Conservation (phyloP, 2,797 vertebrate genomes). For the Gallinago nigripennis region DNA sequence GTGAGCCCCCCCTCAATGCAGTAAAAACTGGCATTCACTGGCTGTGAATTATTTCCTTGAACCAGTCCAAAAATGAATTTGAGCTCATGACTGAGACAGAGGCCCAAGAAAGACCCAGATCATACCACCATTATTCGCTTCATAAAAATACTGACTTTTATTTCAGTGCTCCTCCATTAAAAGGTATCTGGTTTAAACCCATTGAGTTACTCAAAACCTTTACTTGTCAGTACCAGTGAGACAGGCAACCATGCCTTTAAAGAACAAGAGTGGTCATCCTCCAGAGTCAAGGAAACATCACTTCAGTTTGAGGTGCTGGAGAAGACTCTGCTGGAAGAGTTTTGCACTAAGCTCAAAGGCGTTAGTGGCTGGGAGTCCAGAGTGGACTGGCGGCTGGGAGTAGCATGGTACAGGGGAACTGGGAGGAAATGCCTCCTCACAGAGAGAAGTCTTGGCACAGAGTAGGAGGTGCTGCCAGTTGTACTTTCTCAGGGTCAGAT, state of each 20-base stretch:
- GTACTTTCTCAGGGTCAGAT: background rate
- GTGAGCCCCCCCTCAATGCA: background rate
- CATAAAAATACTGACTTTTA: background rate
- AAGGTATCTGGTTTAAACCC: background rate
- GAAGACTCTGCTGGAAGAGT: background rate
- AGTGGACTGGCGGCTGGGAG: background rate
- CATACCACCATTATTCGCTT: background rate
- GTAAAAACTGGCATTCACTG: background rate
- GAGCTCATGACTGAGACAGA: background rate
- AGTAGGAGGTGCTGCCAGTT: background rate
- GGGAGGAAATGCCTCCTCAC: background rate
- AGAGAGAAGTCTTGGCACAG: background rate
- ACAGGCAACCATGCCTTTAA: rapidly evolving
- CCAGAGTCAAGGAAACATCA: background rate
- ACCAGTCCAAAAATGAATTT: background rate
- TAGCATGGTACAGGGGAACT: background rate
- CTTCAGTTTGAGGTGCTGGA: background rate
- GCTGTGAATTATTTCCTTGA: background rate
- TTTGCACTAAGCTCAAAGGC: background rate
- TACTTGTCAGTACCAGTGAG: background rate
- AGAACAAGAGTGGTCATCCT: background rate
- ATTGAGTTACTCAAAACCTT: background rate
- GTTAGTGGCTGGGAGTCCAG: background rate
- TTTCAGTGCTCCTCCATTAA: background rate
- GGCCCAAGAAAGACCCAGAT: background rate